Evolutionary conservation across 1,140 invertebrate species (phyloP).

Genomic region (Physella acuta): DNA sequence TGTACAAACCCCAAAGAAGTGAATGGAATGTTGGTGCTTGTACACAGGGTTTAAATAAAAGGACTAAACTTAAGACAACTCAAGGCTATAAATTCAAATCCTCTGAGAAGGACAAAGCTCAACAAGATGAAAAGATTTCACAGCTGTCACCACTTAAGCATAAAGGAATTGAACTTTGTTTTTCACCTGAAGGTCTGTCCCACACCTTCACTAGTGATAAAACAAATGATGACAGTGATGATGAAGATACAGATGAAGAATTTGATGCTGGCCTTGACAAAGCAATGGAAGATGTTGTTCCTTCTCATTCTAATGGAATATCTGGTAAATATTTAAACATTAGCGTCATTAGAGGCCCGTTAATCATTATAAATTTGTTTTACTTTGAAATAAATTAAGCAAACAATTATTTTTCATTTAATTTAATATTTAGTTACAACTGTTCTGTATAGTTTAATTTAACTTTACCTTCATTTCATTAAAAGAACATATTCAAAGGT

Average conservation of each 20-base stretch:
- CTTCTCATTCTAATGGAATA: no score
- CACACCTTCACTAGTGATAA: neutral
- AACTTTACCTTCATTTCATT: no score
- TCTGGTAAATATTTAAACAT: no score
- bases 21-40: neutral
- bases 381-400: no score
- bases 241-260: neutral
- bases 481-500: no score
- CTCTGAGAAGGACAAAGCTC: no score
- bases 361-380: no score
- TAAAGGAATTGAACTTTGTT: neutral
- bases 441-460: no score
- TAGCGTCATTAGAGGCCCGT: no score
- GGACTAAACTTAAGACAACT: neutral
- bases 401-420: no score
- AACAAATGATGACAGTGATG: neutral
- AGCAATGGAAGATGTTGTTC: neutral
- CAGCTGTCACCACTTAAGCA: neutral
- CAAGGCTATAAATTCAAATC: neutral
- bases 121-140: neutral
- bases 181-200: neutral
- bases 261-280: neutral
- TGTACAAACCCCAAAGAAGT: conserved; percentile 7
- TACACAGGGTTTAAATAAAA: neutral
- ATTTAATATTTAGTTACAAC: no score